These are phyloP conservation scores for Haemorhous mexicanus DNA, from an alignment of 2,113 vertebrate genomes.

Conservation along the genomic window DNA sequence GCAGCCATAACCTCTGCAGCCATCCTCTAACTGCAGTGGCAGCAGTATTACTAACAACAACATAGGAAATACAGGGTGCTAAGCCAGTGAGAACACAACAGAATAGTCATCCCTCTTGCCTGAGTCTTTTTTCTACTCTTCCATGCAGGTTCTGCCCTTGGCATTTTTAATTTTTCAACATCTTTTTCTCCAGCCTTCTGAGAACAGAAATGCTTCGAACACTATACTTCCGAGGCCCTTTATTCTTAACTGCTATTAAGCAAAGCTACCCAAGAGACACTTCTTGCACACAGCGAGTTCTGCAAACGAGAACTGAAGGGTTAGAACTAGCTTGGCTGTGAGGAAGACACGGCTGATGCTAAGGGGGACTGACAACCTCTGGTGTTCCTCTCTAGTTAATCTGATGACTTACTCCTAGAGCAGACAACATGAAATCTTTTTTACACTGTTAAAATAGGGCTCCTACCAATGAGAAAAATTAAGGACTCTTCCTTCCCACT, in stretches of 20 bases:
- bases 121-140: not conserved
- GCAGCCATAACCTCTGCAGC: not conserved
- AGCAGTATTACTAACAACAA: not conserved
- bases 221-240: accelerated
- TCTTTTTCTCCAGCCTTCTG: not conserved
- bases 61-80: not conserved
- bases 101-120: not conserved
- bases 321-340: not conserved
- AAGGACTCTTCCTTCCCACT: not conserved
- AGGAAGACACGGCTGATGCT: not conserved
- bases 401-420: not conserved
- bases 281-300: not conserved
- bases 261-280: not conserved
- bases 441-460: not conserved
- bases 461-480: not conserved
- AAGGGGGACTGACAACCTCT: conserved; percentile 5
- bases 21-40: no score
- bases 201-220: not conserved
- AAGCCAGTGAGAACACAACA: not conserved
- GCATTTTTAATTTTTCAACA: not conserved
- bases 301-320: not conserved
- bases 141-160: not conserved
- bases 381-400: not conserved
- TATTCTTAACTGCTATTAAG: not conserved
- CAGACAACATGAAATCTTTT: not conserved